Evolutionary conservation across 2,797 vertebrate genomes (phyloP).

Genomic region (Eleutherodactylus coqui): DNA sequence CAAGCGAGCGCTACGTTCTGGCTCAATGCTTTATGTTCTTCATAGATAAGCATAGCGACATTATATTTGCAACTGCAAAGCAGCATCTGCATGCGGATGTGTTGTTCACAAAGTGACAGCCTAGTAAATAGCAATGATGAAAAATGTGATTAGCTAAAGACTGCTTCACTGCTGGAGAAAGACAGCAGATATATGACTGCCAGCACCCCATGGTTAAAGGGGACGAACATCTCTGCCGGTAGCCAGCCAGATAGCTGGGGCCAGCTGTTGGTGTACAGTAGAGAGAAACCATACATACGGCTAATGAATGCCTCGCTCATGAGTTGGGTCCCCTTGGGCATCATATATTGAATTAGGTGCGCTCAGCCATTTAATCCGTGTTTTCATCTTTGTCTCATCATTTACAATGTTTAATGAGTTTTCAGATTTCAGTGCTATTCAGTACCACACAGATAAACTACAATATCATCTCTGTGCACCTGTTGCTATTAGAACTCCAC

Average conservation of each 20-base stretch:
- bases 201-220: constrained; percentile 45
- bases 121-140: constrained; percentile 48
- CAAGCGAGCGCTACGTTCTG: not conserved
- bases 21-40: constrained; percentile 38
- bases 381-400: constrained; percentile 30
- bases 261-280: constrained; percentile 44
- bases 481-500: not conserved
- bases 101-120: constrained; percentile 51
- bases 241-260: constrained; percentile 21
- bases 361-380: constrained; percentile 39
- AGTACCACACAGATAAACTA: not conserved
- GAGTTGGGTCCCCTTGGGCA: constrained; percentile 1
- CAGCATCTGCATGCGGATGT: constrained; percentile 34
- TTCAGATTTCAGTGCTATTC: not conserved
- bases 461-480: not conserved
- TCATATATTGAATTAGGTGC: not conserved
- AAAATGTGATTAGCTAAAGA: constrained; percentile 49
- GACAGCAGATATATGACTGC: constrained; percentile 54
- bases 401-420: constrained; percentile 18
- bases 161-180: constrained; percentile 47
- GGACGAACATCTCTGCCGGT: constrained; percentile 39
- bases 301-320: not conserved
- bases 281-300: constrained; percentile 2
- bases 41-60: constrained; percentile 19
- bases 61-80: constrained; percentile 4